Evolutionary conservation across 2,888 invertebrate genomes (phyloP).

Genomic region (Alloscopus bannaensis): DNA sequence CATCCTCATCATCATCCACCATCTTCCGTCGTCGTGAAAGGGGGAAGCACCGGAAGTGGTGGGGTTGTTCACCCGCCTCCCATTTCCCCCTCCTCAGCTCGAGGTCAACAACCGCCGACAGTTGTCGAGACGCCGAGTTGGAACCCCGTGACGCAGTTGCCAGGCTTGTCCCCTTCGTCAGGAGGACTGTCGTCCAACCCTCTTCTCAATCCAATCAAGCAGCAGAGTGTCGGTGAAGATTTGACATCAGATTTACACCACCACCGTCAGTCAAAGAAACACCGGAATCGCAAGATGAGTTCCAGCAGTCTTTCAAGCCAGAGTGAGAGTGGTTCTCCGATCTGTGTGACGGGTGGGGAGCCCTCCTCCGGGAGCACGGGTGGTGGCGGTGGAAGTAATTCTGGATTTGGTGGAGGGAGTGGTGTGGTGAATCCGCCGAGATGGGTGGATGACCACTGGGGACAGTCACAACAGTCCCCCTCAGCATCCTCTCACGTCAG

Average conservation of each 20-base stretch:
- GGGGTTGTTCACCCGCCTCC: background rate
- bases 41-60: background rate
- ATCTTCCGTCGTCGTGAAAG: constrained; percentile 43
- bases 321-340: constrained; percentile 78
- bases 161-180: constrained; percentile 39
- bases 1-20: background rate
- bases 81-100: constrained; percentile 16
- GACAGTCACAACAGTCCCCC: constrained; percentile 85
- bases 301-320: constrained; percentile 81
- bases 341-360: constrained; percentile 83
- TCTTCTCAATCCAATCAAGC: constrained; percentile 63
- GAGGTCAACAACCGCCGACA: constrained; percentile 18
- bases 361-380: constrained; percentile 19
- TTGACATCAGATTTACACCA: constrained; percentile 47
- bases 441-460: constrained; percentile 81
- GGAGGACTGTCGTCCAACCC: constrained; percentile 37
- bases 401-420: constrained; percentile 65
- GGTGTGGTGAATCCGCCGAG: constrained; percentile 84
- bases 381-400: constrained; percentile 45
- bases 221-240: constrained; percentile 71
- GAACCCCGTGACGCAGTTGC: constrained; percentile 64
- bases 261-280: constrained; percentile 76
- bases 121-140: constrained; percentile 19
- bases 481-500: constrained; percentile 78
- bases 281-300: constrained; percentile 85